Evolutionary conservation across 2,113 vertebrate genomes (phyloP), one percentile per base, ranked within the genome.

Genomic region (Piaya cayana): DNA sequence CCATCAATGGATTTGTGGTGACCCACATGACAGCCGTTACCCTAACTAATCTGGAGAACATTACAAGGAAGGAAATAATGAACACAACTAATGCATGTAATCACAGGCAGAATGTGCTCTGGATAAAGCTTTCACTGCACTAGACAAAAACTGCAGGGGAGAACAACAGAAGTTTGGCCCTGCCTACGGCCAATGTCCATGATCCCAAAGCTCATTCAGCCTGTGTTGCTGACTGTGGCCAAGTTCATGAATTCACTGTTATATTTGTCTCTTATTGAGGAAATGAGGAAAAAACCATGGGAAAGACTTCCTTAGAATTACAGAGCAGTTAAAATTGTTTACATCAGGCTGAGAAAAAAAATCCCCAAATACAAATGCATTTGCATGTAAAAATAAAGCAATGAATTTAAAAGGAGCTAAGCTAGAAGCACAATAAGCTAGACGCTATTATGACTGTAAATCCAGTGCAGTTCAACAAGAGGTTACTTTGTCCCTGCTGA

Each of bases 1-100:
- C 12, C 2, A 0, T 15, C 0, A 0, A 32, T 3, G 9, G 27
- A 49, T 56, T 34, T 55, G 34, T 17, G 34, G 27, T 15, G 34
- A 56, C 32, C 18, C 32, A 60, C n/a, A 19, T 1, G 4, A 56
- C 11, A 64, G 26, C n/a, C 19, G 58, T 34, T 50, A 56, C 9
- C 19, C 2, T 15, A 65, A 77, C 11, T 82, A 69, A 60, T n/a
- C 0, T 36, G 12, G 30, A 92, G 32, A 37, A 60, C 2, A 3
- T 27, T 50, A 9, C 6, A 8, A 59, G 7, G 30, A 86, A 60
- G n/a, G 13, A 80, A 90, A 74, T 36, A 39, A 68, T 58, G 49
- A 85, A 74, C 39, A 49, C 13, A 25, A 17, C 21, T 42, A 42
- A 71, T 71, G 49, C 32, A 25, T 5, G 14, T n/a, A 39, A 49